Base-by-base conservation (phyloP, 2,888 invertebrate species). In the Luffia ferchaultella region DNA sequence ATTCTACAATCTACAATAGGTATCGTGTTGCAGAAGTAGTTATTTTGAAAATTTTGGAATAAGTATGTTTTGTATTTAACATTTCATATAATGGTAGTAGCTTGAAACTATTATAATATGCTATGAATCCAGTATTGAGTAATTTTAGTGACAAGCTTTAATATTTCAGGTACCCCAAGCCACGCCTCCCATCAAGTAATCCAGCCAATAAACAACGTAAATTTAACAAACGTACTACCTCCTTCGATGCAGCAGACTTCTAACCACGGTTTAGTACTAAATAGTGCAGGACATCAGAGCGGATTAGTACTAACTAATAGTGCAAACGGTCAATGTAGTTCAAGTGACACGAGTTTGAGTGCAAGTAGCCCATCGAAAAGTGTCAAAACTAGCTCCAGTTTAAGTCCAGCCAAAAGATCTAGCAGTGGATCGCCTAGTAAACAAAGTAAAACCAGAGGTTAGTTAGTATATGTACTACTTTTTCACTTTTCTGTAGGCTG, bases 321-420 rank as follows among this genome's bases (percentile, higher is more conserved):
- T 50, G 71, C 76, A 9, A 83, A 76, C 55, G 85, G 74, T 5
- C 85, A 78, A 56, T 84, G 85, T 61, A 83, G 84, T 46, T 85
- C 85, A 0, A 83, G 83, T 0, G 85, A 85, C 59, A 85, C 85
- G 9, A 77, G 90, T 62, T 69, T 89, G 41, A 90, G 90, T 60
- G 91, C 90, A 44, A 91, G 90, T 57, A 93, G 93, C 63, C 94
- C 94, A 0, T 93, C 93, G 48, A 92, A 94, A 69, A 94, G 93
- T 70, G 89, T 93, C 12, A 93, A 94, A 67, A 94, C 94, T 47
- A 93, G 93, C 30, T 92, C 93, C 18, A 93, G 93, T 58, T 83
- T 94, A 43, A 93, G 93, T 64, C 94, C 94, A 0, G 93, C 94
- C 0, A 94, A 94, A 70, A 79, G 93, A 54, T 91, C 90, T 54